Percentiles rank a stretch among this genome's conserved stretches.
These are phyloP conservation scores for Acronicta aceris DNA, from an alignment of 2,888 invertebrate genomes.

Conservation along the genomic window DNA sequence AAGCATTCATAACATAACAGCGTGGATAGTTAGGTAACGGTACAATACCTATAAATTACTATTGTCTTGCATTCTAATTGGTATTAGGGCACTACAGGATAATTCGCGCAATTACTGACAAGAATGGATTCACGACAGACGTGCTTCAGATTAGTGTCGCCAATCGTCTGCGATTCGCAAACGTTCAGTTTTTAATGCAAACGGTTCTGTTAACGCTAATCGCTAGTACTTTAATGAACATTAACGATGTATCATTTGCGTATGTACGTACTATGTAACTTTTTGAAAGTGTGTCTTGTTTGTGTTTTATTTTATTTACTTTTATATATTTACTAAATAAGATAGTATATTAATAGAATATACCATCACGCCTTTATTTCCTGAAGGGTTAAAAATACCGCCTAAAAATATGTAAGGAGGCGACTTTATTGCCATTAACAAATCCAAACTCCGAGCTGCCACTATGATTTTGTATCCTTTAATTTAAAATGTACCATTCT, in stretches of 20 bases:
- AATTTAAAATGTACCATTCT: background rate
- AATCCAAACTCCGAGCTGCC: too few species aligned
- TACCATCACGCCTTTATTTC: too few species aligned
- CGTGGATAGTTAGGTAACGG: slow-evolving; percentile 19
- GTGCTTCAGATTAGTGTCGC: slow-evolving; percentile 35
- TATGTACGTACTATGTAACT: background rate
- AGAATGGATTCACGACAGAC: slow-evolving; percentile 53
- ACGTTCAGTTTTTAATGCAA: slow-evolving; percentile 8
- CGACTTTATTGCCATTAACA: too few species aligned
- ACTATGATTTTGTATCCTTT: too few species aligned
- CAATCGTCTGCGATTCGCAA: slow-evolving; percentile 16
- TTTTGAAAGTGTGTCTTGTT: too few species aligned
- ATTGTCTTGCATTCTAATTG: slow-evolving; percentile 51
- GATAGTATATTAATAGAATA: too few species aligned
- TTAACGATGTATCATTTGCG: background rate
- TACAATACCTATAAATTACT: slow-evolving; percentile 44
- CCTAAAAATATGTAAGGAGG: too few species aligned
- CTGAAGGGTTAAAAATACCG: too few species aligned
- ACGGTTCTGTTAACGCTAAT: slow-evolving; percentile 6
- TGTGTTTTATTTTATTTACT: too few species aligned
- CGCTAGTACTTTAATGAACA: slow-evolving; percentile 1
- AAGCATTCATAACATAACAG: slow-evolving; percentile 4
- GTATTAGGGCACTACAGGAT: slow-evolving; percentile 42
- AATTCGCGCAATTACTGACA: slow-evolving; percentile 60
- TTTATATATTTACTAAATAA: too few species aligned